These are phyloP conservation scores for Plemyria rubiginata DNA, from an alignment of 2,888 invertebrate species.

Conservation along the genomic window DNA sequence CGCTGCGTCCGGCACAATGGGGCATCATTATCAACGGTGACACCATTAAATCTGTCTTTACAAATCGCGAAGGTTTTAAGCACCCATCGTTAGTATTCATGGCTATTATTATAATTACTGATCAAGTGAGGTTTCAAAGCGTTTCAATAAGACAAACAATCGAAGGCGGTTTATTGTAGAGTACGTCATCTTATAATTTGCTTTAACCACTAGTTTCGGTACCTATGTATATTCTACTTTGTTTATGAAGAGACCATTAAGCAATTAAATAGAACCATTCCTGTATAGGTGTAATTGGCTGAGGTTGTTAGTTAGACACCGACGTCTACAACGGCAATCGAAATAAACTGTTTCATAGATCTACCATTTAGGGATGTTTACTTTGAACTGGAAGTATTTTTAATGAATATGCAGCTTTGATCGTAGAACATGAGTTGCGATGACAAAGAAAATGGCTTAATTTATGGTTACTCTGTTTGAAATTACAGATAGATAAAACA, in stretches of 20 bases:
- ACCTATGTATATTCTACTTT: slow-evolving; percentile 55
- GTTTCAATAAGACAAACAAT: slow-evolving; percentile 54
- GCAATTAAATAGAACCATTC: slow-evolving; percentile 72
- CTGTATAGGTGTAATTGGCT: slow-evolving; percentile 65
- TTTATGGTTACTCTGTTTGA: background rate
- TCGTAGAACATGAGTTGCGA: slow-evolving; percentile 3
- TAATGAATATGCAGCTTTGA: slow-evolving; percentile 11
- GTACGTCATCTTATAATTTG: slow-evolving; percentile 56
- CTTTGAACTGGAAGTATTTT: slow-evolving; percentile 19
- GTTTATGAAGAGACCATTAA: slow-evolving; percentile 65
- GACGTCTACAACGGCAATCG: slow-evolving; percentile 22
- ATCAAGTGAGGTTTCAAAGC: slow-evolving; percentile 46
- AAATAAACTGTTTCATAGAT: slow-evolving; percentile 24
- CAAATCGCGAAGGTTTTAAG: slow-evolving; percentile 61
- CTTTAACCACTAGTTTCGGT: slow-evolving; percentile 56
- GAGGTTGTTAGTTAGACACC: slow-evolving; percentile 40
- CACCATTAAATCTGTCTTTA: slow-evolving; percentile 68
- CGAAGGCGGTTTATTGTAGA: slow-evolving; percentile 53
- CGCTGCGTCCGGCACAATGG: slow-evolving; percentile 63
- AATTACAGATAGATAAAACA: background rate
- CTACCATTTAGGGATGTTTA: slow-evolving; percentile 1
- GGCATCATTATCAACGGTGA: slow-evolving; percentile 80
- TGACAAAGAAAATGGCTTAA: slow-evolving; percentile 8
- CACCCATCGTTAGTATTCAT: slow-evolving; percentile 43
- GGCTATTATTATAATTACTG: slow-evolving; percentile 57